Percentiles rank a stretch among this genome's conserved stretches.
These are phyloP conservation scores for Drosophila pallidifrons DNA, from an alignment of 1,140 invertebrate genomes.

Conservation along the genomic window DNA sequence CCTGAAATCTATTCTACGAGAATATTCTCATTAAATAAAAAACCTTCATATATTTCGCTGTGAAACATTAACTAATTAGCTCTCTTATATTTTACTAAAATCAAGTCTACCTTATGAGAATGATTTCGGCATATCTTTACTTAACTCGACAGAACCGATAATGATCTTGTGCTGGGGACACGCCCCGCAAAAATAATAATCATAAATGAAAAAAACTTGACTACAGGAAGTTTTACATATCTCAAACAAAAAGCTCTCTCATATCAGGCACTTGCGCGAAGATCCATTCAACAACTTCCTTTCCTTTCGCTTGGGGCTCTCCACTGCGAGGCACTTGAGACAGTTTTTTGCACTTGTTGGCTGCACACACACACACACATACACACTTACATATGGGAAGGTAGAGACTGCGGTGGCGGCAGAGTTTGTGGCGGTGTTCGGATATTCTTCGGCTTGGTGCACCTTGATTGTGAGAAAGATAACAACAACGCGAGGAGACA, in stretches of 20 bases:
- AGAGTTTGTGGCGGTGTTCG: conserved; percentile 44
- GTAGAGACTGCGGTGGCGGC: conserved; percentile 21
- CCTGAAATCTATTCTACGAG: too few relatives aligned
- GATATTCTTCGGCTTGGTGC: conserved; percentile 58
- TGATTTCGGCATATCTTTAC: conserved; percentile 14
- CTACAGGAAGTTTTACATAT: conserved; percentile 80
- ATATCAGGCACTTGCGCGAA: conserved; percentile 53
- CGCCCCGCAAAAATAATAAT: conserved; percentile 44
- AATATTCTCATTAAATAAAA: too few relatives aligned
- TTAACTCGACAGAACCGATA: conserved; percentile 42
- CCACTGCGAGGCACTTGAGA: conserved; percentile 66
- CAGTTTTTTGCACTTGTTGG: conserved; percentile 76
- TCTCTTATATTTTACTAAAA: conserved; percentile 6
- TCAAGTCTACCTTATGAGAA: conserved; percentile 25
- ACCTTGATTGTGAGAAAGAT: conserved; percentile 83
- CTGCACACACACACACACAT: conserved; percentile 22
- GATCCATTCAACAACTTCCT: conserved; percentile 71
- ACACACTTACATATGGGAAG: not conserved
- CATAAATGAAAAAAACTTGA: conserved; percentile 53
- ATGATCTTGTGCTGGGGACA: conserved; percentile 53
- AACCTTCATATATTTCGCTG: too few relatives aligned
- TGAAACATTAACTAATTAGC: not conserved
- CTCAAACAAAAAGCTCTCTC: conserved; percentile 70
- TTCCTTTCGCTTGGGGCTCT: conserved; percentile 33
- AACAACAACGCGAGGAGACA: conserved; percentile 60